These are phyloP conservation scores for Tolmerus cingulatus DNA, from an alignment of 2,888 invertebrate species.

Conservation along the genomic window DNA sequence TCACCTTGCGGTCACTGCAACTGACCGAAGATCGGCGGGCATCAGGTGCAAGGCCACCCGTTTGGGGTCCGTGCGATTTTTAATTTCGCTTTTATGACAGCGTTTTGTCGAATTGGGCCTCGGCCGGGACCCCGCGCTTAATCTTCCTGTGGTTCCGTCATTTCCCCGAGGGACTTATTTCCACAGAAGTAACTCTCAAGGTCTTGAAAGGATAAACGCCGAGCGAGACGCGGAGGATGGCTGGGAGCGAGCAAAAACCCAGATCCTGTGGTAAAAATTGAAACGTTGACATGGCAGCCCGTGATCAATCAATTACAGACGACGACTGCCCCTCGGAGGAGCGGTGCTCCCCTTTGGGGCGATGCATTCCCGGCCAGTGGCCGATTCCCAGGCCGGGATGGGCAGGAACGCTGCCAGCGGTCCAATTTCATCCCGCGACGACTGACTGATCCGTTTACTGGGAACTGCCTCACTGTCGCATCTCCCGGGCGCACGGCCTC, in stretches of 20 bases:
- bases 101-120: conserved; percentile 18
- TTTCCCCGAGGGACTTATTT: conserved; percentile 2
- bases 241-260: background rate
- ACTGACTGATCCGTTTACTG: conserved; percentile 28
- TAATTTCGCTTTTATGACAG: background rate
- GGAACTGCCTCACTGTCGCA: conserved; percentile 22
- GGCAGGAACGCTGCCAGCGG: background rate
- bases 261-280: conserved; percentile 36
- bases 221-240: background rate
- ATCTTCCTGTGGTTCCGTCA: conserved; percentile 3
- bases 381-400: background rate
- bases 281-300: conserved; percentile 41
- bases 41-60: conserved; percentile 23
- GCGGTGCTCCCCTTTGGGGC: background rate
- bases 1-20: conserved; percentile 3
- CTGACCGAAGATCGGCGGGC: background rate
- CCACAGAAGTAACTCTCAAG: background rate
- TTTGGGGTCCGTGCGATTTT: background rate
- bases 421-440: background rate
- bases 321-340: conserved; percentile 7
- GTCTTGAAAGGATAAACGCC: conserved; percentile 17
- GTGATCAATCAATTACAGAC: conserved; percentile 40
- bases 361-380: background rate
- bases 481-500: background rate
- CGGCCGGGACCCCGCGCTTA: background rate